Evolutionary conservation across 2,888 invertebrate species (phyloP), one percentile per base, ranked within the genome.

Genomic region (Ametastegia equiseti): DNA sequence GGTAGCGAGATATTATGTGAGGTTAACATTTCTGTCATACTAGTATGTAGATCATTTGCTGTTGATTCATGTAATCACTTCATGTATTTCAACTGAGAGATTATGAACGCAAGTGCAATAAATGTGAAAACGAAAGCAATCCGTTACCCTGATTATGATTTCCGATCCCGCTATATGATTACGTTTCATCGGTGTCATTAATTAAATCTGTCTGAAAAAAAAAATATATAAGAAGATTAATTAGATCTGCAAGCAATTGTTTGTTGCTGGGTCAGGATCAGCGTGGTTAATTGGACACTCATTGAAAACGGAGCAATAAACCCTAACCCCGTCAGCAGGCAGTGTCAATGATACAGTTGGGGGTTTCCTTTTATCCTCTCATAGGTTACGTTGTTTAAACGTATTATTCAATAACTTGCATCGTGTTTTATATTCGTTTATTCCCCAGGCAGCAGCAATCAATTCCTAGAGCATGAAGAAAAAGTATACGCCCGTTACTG

Each of bases 351-450:
- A 39, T 19, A 39, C 65, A 19, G 39, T 1, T 65, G 39, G 39
- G 11, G 5, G 39, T 65, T 39, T 9, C 36, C 36, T 65, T 65
- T 36, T 65, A 33, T 65, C 36, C 7, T 33, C 39, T 39, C 19
- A 65, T 36, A 36, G 36, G 36, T 65, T 65, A 65, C n/a, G 65
- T 65, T 65, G 63, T 63, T 63, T 33, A 30, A 33, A 63, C n/a
- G n/a, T 30, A 33, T n/a, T 63, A 63, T 63, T 23, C 63, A 33
- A 33, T 33, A 30, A 15, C 11, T 63, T 15, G 33, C 33, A 33
- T 30, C 33, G 7, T 63, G 13, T 33, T 63, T 63, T 13, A 15
- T 15, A 15, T 63, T 63, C 4, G 15, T 63, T 63, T 63, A 63
- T 63, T 63, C 15, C 15, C 27, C 63, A 63, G 63, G 33, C 30